Conservation (phyloP, 2,797 vertebrate genomes). For the Pangasius larnaudii region DNA sequence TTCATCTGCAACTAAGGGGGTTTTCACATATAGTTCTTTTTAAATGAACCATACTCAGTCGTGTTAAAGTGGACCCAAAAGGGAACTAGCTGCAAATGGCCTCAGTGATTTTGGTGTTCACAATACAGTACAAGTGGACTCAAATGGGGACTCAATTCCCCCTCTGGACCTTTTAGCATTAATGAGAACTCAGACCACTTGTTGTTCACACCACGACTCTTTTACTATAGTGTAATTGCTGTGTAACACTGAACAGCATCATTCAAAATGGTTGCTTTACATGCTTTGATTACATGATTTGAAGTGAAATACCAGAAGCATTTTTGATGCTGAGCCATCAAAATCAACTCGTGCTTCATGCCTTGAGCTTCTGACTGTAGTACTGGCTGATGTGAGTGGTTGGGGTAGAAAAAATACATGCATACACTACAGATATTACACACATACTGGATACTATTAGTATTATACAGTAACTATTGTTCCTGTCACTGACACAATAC, state of each 20-base stretch:
- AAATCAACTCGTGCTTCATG: neutral
- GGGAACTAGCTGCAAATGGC: neutral
- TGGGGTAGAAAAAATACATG: neutral
- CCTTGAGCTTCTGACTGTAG: neutral
- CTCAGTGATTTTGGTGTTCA: neutral
- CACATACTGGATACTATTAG: neutral
- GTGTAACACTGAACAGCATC: no score
- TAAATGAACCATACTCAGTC: no score
- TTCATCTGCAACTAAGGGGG: neutral
- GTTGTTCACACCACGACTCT: neutral
- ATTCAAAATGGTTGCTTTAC: neutral
- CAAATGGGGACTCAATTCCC: neutral
- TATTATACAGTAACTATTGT: neutral
- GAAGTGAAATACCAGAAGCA: neutral
- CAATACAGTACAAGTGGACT: neutral
- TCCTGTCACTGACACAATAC: neutral
- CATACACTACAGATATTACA: neutral
- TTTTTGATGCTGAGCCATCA: neutral
- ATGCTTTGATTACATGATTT: neutral
- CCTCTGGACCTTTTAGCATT: neutral
- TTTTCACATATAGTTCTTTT: neutral
- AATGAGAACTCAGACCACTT: neutral
- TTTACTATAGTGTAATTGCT: no score
- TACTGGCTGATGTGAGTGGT: neutral
- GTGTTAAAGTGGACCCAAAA: neutral